Percentiles rank a stretch among this genome's conserved stretches.
phyloP scores from a whole-genome alignment of 2,113 vertebrate species.

The Microcebus lehilahytsara region DNA sequence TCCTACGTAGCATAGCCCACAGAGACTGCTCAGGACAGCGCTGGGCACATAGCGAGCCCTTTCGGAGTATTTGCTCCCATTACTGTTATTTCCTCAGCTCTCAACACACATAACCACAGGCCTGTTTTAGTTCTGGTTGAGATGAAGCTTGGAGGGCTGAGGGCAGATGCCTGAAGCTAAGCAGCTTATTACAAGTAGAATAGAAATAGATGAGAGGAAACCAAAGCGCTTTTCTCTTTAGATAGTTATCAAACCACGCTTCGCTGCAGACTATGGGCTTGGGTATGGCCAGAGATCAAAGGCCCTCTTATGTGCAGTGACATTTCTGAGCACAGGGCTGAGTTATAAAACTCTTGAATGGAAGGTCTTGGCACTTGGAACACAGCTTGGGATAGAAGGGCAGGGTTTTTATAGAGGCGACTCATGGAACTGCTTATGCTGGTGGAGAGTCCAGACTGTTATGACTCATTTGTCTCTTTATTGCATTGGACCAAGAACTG shows the following conservation, averaged over 20 bases:
- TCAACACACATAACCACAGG: background rate
- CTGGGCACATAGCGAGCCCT: background rate
- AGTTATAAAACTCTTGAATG: conserved; percentile 77
- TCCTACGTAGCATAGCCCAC: background rate
- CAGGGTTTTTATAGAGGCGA: conserved; percentile 70
- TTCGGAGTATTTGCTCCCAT: background rate
- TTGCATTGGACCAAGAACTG: conserved; percentile 67
- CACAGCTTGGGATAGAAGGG: conserved; percentile 58
- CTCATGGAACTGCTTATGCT: conserved; percentile 63
- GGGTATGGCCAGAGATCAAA: conserved; percentile 71
- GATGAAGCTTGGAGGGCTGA: conserved; percentile 46
- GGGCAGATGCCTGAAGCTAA: conserved; percentile 58
- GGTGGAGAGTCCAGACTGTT: conserved; percentile 62
- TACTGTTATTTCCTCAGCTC: background rate
- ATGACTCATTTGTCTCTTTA: conserved; percentile 75
- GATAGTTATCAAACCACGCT: conserved; percentile 68
- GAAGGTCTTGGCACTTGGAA: conserved; percentile 71
- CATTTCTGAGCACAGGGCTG: conserved; percentile 73
- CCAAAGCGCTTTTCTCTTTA: conserved; percentile 58
- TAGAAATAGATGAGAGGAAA: conserved; percentile 65
- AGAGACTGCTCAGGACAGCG: background rate
- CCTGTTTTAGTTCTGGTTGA: conserved; percentile 41
- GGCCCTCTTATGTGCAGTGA: conserved; percentile 67
- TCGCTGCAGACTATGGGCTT: conserved; percentile 49
- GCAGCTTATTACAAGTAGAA: conserved; percentile 64